Evolutionary conservation across 2,888 invertebrate genomes (phyloP).

Genomic region (Stramonita haemastoma): DNA sequence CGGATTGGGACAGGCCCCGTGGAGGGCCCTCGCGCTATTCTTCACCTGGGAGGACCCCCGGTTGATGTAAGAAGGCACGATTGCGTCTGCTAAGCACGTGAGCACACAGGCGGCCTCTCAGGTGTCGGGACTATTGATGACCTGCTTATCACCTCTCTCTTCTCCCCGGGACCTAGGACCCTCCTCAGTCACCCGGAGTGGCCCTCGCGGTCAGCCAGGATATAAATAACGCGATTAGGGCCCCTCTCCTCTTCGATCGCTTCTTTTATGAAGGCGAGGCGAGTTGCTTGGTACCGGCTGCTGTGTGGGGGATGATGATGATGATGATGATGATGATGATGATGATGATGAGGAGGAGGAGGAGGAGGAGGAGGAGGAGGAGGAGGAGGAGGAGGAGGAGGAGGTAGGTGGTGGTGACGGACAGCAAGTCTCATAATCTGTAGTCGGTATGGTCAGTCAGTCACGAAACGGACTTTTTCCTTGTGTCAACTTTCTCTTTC

Average conservation of each 20-base stretch:
- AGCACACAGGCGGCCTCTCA: conserved; percentile 10
- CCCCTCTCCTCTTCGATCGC: neutral
- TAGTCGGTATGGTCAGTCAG: no score
- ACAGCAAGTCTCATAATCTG: no score
- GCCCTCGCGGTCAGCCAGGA: neutral
- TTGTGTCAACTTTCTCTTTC: no score
- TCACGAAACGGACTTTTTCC: no score
- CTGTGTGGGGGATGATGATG: no score
- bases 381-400: no score
- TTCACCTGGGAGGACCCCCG: neutral
- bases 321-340: no score
- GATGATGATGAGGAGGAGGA: no score
- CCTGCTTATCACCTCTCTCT: neutral
- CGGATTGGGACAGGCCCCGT: neutral
- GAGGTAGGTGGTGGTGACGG: no score
- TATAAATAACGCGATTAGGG: conserved; percentile 4
- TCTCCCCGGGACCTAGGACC: neutral
- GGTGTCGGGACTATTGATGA: conserved; percentile 34
- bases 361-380: no score
- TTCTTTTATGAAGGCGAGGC: neutral
- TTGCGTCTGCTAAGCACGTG: conserved; percentile 10
- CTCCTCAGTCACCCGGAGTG: neutral
- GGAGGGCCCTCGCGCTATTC: neutral
- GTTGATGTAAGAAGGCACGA: neutral
- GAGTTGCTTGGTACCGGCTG: no score